Evolutionary conservation across 1,140 invertebrate species (phyloP).

Genomic region (Euura saliciscinereae): DNA sequence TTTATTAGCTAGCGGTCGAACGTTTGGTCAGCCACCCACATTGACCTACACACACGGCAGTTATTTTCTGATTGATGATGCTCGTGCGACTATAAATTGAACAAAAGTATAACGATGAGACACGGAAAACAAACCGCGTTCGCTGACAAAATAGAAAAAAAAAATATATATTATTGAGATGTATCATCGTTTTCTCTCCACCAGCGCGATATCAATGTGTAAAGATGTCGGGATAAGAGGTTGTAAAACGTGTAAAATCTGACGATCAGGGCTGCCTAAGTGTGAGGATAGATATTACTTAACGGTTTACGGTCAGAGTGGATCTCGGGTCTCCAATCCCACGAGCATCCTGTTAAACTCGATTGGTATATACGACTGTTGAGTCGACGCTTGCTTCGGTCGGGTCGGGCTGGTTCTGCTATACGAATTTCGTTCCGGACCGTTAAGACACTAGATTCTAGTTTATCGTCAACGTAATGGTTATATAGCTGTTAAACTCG

Average conservation of each 20-base stretch:
- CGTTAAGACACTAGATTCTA: constrained; percentile 59
- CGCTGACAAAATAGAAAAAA: too few relatives aligned
- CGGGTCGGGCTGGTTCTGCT: constrained; percentile 33
- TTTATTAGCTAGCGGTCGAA: constrained; percentile 21
- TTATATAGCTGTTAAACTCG: constrained; percentile 61
- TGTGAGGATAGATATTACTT: constrained; percentile 3
- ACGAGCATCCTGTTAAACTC: constrained; percentile 46
- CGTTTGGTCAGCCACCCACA: constrained; percentile 9
- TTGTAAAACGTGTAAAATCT: too few relatives aligned
- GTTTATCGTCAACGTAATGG: constrained; percentile 59
- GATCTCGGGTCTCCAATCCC: background rate
- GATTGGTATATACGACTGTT: constrained; percentile 50
- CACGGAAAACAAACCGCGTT: too few relatives aligned
- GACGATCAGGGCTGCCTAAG: too few relatives aligned
- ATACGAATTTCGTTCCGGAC: constrained; percentile 54
- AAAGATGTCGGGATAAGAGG: too few relatives aligned
- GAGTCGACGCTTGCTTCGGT: background rate
- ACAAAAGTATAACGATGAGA: too few relatives aligned
- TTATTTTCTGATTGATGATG: too few relatives aligned
- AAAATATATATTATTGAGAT: too few relatives aligned
- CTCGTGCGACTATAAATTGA: too few relatives aligned
- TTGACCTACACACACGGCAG: too few relatives aligned
- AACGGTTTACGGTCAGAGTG: constrained; percentile 12
- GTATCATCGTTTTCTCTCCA: too few relatives aligned
- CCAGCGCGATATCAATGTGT: too few relatives aligned